Base-by-base conservation (phyloP, 30 jellyfish, hydroid and myxozoan species). In the Hydra vulgaris region DNA sequence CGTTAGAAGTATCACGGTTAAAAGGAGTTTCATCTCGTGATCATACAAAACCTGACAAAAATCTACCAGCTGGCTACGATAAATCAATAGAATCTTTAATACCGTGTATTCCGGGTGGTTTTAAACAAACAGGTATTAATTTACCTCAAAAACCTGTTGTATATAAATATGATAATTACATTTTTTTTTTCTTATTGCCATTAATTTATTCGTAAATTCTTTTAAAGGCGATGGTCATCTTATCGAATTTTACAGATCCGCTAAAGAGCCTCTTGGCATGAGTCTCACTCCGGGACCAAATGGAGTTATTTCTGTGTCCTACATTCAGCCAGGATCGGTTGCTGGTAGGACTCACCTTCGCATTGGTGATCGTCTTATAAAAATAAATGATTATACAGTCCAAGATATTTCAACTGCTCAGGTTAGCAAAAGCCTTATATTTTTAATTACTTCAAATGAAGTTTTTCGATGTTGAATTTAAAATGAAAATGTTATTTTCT, bases 291-390 rank as follows among this genome's bases (percentile, higher is more conserved):
- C 95, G 7, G 97, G 97, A 7, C 94, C 96, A 15, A 66, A 86
- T 26, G 95, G 95, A 21, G 86, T 80, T 27, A 85, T 89, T 26
- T 80, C 97, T 21, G 86, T 89, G 0, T 89, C 97, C 4, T 89
- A 89, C 92, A 89, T 89, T 26, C 94, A 89, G 77, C 97, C 97
- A 21, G 97, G 97, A 18, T 89, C 97, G n/a, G 95, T 90, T 18
- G 95, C 95, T 22, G 97, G 97, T 22, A 79, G 88, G 20, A 95
- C 97, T 5, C 74, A 76, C 53, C 54, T 78, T 18, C 7, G 85
- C 0, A 78, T 78, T 1, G 85, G 85, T 22, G 85, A 78, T 53
- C 82, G 85, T 3, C 79, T 78, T 17, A 5, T 78, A 18, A 78
- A 76, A 18, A 75, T 78, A 18, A 78, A 78, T 23, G 85, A 75